phyloP scores from a whole-genome alignment of 2,888 invertebrate species.

The Mellilla xanthometata region DNA sequence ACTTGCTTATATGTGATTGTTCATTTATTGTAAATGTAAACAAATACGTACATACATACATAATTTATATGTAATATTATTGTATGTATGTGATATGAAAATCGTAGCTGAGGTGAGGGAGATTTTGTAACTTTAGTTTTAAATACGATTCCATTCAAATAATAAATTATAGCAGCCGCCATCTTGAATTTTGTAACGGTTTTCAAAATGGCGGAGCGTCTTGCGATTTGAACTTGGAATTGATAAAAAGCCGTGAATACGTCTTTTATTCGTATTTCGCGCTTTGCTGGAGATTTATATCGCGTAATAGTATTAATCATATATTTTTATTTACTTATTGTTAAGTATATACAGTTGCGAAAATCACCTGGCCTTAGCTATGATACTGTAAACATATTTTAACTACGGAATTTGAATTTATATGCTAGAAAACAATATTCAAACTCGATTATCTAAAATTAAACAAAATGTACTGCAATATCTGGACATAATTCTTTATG shows the following conservation, averaged over 20 bases:
- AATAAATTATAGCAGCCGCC: no score
- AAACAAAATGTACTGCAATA: conserved; percentile 17
- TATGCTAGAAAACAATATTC: conserved; percentile 13
- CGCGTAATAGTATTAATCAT: conserved; percentile 14
- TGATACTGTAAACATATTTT: not conserved
- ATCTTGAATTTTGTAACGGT: no score
- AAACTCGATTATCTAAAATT: conserved; percentile 24
- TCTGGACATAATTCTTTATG: conserved; percentile 17
- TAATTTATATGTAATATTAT: no score
- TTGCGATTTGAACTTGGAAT: no score
- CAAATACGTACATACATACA: no score
- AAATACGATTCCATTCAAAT: no score
- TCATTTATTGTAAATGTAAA: conserved; percentile 1
- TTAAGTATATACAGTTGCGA: conserved; percentile 12
- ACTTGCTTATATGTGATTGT: conserved; percentile 71
- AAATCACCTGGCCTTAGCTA: conserved; percentile 9
- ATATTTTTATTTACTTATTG: conserved; percentile 19
- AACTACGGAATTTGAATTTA: conserved; percentile 22
- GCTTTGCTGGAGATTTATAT: conserved; percentile 19
- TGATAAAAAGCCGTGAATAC: conserved; percentile 5
- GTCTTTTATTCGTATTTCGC: conserved; percentile 10
- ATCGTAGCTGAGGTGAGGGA: conserved; percentile 4
- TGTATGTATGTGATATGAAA: no score
- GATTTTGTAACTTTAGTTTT: not conserved
- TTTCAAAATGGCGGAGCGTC: no score